Percentiles rank a stretch among this genome's conserved stretches.
These are phyloP conservation scores for Ptychodera flava DNA, from an alignment of 35 echinoderm and acorn worm genomes.

Conservation along the genomic window DNA sequence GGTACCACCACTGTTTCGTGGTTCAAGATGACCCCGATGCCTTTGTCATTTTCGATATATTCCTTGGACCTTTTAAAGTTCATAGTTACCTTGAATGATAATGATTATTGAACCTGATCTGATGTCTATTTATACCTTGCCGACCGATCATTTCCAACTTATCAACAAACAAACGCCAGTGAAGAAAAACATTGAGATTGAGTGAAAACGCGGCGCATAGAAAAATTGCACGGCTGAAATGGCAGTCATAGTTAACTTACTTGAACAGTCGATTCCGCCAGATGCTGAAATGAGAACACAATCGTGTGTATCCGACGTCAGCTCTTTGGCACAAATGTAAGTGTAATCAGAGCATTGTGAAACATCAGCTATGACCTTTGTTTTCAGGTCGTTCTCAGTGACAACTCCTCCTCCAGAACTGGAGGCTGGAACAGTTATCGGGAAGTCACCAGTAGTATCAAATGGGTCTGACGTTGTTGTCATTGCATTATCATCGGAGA, in stretches of 20 bases:
- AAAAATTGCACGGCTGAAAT: no score
- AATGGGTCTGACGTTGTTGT: neutral
- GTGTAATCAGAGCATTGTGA: neutral
- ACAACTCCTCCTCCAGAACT: neutral
- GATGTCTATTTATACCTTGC: no score
- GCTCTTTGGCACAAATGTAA: neutral
- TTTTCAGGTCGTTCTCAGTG: neutral
- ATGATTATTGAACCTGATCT: no score
- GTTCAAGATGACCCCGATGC: no score
- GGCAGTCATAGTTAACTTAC: neutral
- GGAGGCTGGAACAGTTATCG: neutral
- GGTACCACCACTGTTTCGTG: no score
- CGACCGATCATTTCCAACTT: no score
- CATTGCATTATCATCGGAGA: neutral
- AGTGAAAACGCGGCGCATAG: no score
- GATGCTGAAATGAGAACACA: neutral
- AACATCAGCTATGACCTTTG: neutral
- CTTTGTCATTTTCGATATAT: no score
- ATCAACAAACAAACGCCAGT: no score
- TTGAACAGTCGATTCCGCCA: neutral
- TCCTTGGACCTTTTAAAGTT: no score
- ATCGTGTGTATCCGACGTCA: neutral
- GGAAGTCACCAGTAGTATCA: neutral
- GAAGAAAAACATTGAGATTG: no score
- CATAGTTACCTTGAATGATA: no score